Evolutionary conservation across 2,888 invertebrate species (phyloP).

Genomic region (Phasia obesa): DNA sequence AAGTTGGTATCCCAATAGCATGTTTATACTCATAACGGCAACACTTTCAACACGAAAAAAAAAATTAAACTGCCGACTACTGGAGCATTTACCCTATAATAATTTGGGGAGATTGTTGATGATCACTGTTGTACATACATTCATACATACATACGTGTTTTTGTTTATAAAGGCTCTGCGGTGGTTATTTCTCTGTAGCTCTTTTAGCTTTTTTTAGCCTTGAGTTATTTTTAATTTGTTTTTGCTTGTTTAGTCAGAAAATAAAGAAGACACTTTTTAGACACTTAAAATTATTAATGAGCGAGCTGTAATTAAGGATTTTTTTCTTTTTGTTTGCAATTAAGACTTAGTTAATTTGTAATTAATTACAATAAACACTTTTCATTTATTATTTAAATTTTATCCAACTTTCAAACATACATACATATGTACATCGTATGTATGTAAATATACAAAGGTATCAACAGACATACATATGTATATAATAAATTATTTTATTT

Average conservation of each 20-base stretch:
- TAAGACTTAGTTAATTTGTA: constrained; percentile 11
- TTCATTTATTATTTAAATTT: neutral
- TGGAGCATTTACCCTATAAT: too few species aligned
- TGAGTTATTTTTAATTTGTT: constrained; percentile 50
- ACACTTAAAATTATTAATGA: constrained; percentile 32
- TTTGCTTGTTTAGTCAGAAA: constrained; percentile 11
- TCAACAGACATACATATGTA: neutral
- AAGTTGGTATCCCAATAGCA: too few species aligned
- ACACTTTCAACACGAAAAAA: too few species aligned
- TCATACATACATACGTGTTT: neutral
- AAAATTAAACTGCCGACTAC: too few species aligned
- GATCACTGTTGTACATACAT: constrained; percentile 14
- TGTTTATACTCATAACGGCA: too few species aligned
- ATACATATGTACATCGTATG: neutral
- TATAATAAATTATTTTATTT: constrained; percentile 16
- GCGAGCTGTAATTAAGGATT: neutral
- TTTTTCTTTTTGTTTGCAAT: neutral
- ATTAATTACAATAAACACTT: neutral
- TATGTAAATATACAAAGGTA: too few species aligned
- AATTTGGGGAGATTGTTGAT: constrained; percentile 21
- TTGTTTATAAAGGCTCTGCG: neutral
- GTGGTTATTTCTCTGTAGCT: neutral
- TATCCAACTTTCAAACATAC: neutral
- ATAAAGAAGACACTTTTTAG: constrained; percentile 24
- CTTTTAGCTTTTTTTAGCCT: constrained; percentile 11